Conservation (phyloP, 2,797 vertebrate genomes). For the Acipenser oxyrinchus region DNA sequence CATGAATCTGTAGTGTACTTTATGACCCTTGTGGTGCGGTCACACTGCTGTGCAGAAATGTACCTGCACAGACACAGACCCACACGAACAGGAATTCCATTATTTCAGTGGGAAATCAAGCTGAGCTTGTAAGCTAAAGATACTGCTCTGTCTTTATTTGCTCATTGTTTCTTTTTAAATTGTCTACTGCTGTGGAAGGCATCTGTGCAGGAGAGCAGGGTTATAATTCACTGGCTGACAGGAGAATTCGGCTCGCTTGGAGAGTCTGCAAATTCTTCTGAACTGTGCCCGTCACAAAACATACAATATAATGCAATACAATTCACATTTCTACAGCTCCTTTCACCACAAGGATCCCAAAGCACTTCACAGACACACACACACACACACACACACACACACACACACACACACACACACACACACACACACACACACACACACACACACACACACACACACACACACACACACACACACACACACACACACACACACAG, state of each 20-base stretch:
- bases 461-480: too few species aligned
- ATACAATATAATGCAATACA: too few species aligned
- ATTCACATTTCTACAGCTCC: too few species aligned
- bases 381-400: too few species aligned
- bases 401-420: too few species aligned
- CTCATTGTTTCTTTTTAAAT: conserved; percentile 2
- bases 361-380: too few species aligned
- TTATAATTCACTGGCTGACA: conserved; percentile 2
- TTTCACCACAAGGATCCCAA: too few species aligned
- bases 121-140: neutral
- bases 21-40: neutral
- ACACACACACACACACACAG: too few species aligned
- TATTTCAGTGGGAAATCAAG: conserved; percentile 2
- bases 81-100: conserved; percentile 1
- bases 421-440: too few species aligned
- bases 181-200: neutral
- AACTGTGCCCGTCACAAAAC: neutral
- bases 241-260: neutral
- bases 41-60: neutral
- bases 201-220: neutral
- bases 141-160: conserved; percentile 1
- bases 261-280: neutral
- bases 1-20: neutral
- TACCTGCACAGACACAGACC: neutral
- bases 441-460: too few species aligned